Evolutionary conservation across 2,888 invertebrate species (phyloP).

Genomic region (Hetaerina titia): DNA sequence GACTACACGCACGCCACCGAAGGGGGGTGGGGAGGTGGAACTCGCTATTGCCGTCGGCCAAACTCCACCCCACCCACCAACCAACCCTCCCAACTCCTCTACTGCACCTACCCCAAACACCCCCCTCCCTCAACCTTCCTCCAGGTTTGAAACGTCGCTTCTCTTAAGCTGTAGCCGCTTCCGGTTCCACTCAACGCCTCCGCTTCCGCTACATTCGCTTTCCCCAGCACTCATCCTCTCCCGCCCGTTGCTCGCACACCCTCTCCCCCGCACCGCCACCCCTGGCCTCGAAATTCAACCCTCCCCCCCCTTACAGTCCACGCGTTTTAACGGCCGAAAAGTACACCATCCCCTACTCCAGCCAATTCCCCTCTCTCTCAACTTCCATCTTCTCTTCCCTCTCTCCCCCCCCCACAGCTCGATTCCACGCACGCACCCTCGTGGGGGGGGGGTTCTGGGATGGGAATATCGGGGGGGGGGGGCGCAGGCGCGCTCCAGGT

Average conservation of each 20-base stretch:
- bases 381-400: neutral
- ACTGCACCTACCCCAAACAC: no score
- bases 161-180: neutral
- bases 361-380: neutral
- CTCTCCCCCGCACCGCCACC: neutral
- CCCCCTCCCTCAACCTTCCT: no score
- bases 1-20: no score
- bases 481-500: no score
- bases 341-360: neutral
- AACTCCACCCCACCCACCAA: neutral
- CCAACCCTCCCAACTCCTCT: no score
- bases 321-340: neutral
- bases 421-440: neutral
- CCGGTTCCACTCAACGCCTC: conserved; percentile 8
- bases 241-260: neutral
- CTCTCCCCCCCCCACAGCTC: neutral
- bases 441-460: neutral
- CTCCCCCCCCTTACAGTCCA: neutral
- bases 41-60: neutral
- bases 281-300: neutral
- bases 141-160: no score
- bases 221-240: neutral
- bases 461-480: no score
- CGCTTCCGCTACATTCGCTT: neutral
- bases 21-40: no score